These are phyloP conservation scores for Pseudomyrmex pallidus DNA, from an alignment of 1,140 invertebrate genomes.

Conservation along the genomic window DNA sequence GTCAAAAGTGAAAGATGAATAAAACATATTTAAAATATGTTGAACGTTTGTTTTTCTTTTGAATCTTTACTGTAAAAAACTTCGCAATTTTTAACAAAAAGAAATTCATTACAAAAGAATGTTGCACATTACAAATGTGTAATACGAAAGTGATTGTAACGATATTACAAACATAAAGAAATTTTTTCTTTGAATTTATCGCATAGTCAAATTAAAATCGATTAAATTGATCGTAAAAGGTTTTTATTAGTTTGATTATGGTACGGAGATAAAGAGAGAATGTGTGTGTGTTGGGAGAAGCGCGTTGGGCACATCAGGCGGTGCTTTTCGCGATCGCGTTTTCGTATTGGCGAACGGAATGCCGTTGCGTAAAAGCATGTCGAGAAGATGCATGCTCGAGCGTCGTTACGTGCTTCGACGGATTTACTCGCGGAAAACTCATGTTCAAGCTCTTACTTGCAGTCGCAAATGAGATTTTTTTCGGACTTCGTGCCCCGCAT, in stretches of 20 bases:
- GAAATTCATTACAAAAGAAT: background rate
- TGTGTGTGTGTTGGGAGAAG: no score
- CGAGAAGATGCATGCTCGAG: constrained; percentile 23
- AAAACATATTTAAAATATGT: no score
- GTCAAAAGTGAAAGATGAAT: background rate
- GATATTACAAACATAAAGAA: background rate
- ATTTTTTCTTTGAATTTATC: background rate
- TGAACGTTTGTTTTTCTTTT: background rate
- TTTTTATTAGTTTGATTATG: constrained; percentile 27
- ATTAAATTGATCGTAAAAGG: constrained; percentile 36
- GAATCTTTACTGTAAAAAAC: background rate
- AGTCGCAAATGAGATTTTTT: constrained; percentile 51
- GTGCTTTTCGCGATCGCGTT: constrained; percentile 26
- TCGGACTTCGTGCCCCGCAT: constrained; percentile 35
- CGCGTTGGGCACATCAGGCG: background rate
- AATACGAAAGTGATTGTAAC: background rate
- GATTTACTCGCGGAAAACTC: constrained; percentile 41
- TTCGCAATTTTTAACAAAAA: constrained; percentile 1
- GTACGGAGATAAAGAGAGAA: background rate
- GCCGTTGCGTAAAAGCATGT: constrained; percentile 39
- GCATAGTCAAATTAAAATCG: background rate
- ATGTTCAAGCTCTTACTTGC: constrained; percentile 26
- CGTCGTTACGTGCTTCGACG: constrained; percentile 33
- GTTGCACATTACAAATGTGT: background rate
- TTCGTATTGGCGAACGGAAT: constrained; percentile 24